Base-by-base conservation (phyloP, 2,888 invertebrate species). In the Coleophora flavipennella region DNA sequence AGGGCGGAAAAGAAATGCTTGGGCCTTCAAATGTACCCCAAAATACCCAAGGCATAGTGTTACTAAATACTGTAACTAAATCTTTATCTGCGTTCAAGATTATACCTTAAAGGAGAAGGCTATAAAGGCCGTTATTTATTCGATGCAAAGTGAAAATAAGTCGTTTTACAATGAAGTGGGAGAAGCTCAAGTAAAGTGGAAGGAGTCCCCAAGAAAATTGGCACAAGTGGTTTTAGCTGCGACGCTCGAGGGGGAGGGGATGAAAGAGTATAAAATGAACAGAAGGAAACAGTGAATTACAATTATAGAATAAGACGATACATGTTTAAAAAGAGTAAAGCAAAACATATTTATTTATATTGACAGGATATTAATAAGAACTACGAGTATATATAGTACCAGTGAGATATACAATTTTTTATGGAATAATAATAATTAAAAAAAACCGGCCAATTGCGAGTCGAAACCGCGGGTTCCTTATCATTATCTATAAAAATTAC, bases 221-320 rank as follows among this genome's bases (percentile, higher is more conserved):
- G 85, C 80, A 85, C 83, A 84, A 85, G 85, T 83, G 81, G 81
- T 84, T 81, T 79, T 78, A 84, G 80, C 66, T 57, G 68, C 66
- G 72, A 62, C 60, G 68, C 61, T 65, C 59, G 61, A 59, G 58
- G 65, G 59, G 56, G 44, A 50, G 59, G 65, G 67, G 58, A 51
- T 47, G 51, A 55, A 9, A 29, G 29, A 29, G 11, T 29, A 29
- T 29, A 10, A 29, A 6, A 20, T 20, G 20, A 20, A 20, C 20
- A 20, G 20, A 20, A 4, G 6, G 20, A 4, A 20, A 6, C 20
- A 20, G 3, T 20, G 3, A 4, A 4, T 20, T 3, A 6, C 6
- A 20, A 4, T 4, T 20, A 4, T 3, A 20, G 6, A 20, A 20
- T 20, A 20, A 4, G 20, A 6, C 6, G 20, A 20, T 20, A 20